Percentiles rank a stretch among this genome's conserved stretches.
These are phyloP conservation scores for Polydrusus cervinus DNA, from an alignment of 2,888 invertebrate species.

Conservation along the genomic window DNA sequence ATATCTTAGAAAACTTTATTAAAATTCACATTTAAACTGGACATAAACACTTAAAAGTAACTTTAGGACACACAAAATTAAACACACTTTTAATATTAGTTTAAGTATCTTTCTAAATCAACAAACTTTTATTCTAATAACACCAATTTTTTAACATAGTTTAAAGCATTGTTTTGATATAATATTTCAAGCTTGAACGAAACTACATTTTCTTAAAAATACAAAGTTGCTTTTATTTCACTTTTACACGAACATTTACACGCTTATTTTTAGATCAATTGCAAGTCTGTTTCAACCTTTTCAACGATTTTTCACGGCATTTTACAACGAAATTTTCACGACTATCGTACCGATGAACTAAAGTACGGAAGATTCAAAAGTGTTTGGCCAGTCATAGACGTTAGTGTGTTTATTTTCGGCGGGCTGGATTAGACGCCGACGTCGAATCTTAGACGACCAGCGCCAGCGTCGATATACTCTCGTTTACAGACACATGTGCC, in stretches of 20 bases:
- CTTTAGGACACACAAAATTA: background rate
- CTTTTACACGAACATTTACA: slow-evolving; percentile 13
- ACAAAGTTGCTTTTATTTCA: background rate
- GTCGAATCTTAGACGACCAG: slow-evolving; percentile 38
- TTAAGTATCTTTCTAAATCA: background rate
- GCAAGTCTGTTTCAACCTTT: background rate
- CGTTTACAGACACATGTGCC: slow-evolving; percentile 23
- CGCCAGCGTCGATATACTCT: slow-evolving; percentile 29
- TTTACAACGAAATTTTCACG: slow-evolving; percentile 28
- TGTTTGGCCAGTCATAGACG: slow-evolving; percentile 51
- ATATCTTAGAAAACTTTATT: background rate
- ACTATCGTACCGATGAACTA: slow-evolving; percentile 33
- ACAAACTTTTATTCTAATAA: background rate
- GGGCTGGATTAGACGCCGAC: slow-evolving; percentile 39
- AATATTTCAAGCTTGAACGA: background rate
- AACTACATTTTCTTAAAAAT: background rate
- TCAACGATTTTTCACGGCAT: slow-evolving; percentile 19
- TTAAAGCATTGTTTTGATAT: background rate
- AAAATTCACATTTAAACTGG: background rate
- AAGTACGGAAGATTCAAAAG: slow-evolving; percentile 49
- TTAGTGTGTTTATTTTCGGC: slow-evolving; percentile 50
- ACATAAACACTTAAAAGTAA: background rate
- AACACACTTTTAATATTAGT: background rate
- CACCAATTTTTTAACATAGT: too few relatives aligned
- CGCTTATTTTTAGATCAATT: background rate